Base-by-base conservation (phyloP, 2,888 invertebrate genomes). In the Pedicia rivosa region DNA sequence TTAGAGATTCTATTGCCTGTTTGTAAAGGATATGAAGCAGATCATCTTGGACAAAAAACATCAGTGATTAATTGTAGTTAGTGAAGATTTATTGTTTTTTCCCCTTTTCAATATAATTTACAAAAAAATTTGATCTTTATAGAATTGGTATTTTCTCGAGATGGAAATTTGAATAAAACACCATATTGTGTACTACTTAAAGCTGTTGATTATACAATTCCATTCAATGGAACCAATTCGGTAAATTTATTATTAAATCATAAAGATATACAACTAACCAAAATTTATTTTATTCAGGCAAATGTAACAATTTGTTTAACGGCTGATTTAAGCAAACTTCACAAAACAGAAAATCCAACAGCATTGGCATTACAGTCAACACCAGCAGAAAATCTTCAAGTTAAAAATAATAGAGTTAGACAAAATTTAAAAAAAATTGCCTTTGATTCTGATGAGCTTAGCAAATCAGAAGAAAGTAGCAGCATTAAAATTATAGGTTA, bases 171-270 rank as follows among this genome's bases (percentile, higher is more conserved):
- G 8, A 49, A 52, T 3, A 45, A 48, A 22, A 44, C 50, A 15
- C 65, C 65, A 3, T 71, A 71, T 48, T 63, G 60, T 37, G 61
- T 71, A 25, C 50, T 57, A 2, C 51, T 72, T 28, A 64, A 65
- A 47, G 64, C 70, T 5, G 65, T 56, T 15, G 72, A 72, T 47
- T 60, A 61, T 42, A 60, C 67, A 10, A 52, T 69, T 13, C 49
- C 20, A 20, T 20, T 8, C 5, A 6, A 10, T 10, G 8, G 10
- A 24, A 10, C n/a, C n/a, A 24, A 24, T 24, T 24, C 8, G 8
- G n/a, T n/a, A n/a, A 13, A 35, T 17, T 10, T 26, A n/a, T 12
- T n/a, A 3, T 5, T 8, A 2, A n/a, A 5, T 4, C 12, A 4
- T 10, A 22, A 17, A 5, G 10, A 32, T 2, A n/a, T n/a, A n/a